Conservation (phyloP, 1,140 invertebrate species). For the Diachasmimorpha longicaudata region DNA sequence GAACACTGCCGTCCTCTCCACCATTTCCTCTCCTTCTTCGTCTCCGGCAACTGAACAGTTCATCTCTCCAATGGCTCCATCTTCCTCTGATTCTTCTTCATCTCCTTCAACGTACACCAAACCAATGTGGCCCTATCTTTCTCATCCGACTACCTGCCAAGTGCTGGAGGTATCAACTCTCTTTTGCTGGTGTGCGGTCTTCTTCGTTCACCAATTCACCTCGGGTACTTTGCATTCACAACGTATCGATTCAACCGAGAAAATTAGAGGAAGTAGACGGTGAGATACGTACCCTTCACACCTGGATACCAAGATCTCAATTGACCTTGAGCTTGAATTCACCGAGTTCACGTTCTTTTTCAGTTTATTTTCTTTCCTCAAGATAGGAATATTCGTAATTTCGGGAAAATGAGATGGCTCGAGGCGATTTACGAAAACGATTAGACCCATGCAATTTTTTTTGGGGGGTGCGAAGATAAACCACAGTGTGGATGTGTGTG, state of each 20-base stretch:
- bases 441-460: conserved; percentile 6
- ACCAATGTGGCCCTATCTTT: conserved; percentile 1
- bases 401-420: background rate
- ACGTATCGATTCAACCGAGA: conserved; percentile 25
- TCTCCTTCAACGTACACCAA: conserved; percentile 2
- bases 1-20: conserved; percentile 14
- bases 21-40: conserved; percentile 20
- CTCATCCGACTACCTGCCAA: conserved; percentile 32
- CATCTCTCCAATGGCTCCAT: conserved; percentile 6
- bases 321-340: conserved; percentile 2
- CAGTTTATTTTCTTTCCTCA: background rate
- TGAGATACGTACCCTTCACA: conserved; percentile 21
- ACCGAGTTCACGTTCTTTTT: background rate
- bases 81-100: conserved; percentile 16
- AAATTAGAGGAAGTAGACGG: conserved; percentile 38
- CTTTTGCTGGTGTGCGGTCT: conserved; percentile 10
- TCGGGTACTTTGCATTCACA: conserved; percentile 43
- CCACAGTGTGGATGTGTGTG: background rate
- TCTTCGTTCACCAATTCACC: conserved; percentile 37
- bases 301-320: conserved; percentile 13
- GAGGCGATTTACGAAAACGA: conserved; percentile 5
- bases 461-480: conserved; percentile 17
- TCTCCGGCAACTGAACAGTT: conserved; percentile 17
- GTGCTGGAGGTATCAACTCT: conserved; percentile 1
- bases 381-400: background rate